Conservation (phyloP, 2,888 invertebrate genomes). For the Calameuta idolon region DNA sequence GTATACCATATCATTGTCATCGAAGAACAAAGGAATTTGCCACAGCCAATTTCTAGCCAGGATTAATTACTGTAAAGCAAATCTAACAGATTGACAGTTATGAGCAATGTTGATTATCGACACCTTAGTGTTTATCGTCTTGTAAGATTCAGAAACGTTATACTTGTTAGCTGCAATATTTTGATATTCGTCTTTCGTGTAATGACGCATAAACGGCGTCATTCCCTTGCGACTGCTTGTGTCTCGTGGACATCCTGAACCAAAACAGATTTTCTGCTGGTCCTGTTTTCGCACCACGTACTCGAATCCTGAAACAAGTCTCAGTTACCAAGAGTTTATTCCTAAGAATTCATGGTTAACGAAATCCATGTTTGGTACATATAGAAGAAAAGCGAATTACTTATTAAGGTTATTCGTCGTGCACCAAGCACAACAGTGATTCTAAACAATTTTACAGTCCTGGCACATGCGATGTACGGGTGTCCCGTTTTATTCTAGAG, state of each 20-base stretch:
- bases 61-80: not conserved
- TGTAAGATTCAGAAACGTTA: slow-evolving; percentile 45
- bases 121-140: slow-evolving; percentile 45
- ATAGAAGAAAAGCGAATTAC: not conserved
- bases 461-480: not conserved
- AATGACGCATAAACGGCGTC: slow-evolving; percentile 51
- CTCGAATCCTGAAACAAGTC: slow-evolving; percentile 43
- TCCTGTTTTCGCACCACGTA: slow-evolving; percentile 50
- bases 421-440: not conserved
- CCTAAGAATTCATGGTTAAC: not conserved
- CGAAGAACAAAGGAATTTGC: not conserved
- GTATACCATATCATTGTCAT: not conserved
- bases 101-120: not conserved
- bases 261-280: slow-evolving; percentile 55
- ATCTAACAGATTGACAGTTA: not conserved
- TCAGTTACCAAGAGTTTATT: not conserved
- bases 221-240: slow-evolving; percentile 45
- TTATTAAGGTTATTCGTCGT: not conserved
- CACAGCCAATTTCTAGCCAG: not conserved
- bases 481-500: not conserved
- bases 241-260: slow-evolving; percentile 51
- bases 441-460: not conserved
- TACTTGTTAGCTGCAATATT: slow-evolving; percentile 51
- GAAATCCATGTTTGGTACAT: not conserved
- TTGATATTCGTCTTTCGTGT: slow-evolving; percentile 46